A percentile compares a stretch with the other conserved stretches of the same genome.
These are phyloP conservation scores for Dorcus parallelipipedus DNA, from an alignment of 2,888 invertebrate genomes.

Conservation along the genomic window DNA sequence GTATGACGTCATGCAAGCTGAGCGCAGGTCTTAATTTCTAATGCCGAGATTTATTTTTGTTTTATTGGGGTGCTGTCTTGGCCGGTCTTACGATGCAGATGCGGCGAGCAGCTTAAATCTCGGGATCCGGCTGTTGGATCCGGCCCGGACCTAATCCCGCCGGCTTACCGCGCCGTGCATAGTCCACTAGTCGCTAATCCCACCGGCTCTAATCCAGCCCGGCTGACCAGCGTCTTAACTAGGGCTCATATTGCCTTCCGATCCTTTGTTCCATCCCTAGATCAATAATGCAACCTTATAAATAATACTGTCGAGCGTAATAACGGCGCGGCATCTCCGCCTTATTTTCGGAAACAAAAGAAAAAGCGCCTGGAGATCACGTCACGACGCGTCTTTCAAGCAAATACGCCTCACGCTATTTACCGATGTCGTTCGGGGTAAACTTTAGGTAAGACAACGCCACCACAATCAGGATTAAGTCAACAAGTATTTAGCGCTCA, in stretches of 20 bases:
- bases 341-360: neutral
- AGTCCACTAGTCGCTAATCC: constrained; percentile 52
- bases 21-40: constrained; percentile 39
- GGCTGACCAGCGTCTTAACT: constrained; percentile 53
- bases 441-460: constrained; percentile 30
- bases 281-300: constrained; percentile 53
- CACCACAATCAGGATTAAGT: constrained; percentile 36
- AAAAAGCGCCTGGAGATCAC: neutral
- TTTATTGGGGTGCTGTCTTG: constrained; percentile 37
- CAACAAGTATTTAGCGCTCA: constrained; percentile 34
- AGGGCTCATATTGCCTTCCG: constrained; percentile 51
- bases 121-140: constrained; percentile 47
- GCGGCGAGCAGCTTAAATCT: constrained; percentile 45
- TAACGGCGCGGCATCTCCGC: constrained; percentile 3
- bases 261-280: constrained; percentile 48
- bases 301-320: constrained; percentile 40
- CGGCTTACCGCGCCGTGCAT: constrained; percentile 50
- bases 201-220: constrained; percentile 50
- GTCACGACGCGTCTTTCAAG: constrained; percentile 20
- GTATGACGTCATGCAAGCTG: constrained; percentile 37
- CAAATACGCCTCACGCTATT: too few species aligned
- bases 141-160: constrained; percentile 48
- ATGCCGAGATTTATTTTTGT: constrained; percentile 45
- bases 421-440: constrained; percentile 8
- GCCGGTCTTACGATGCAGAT: constrained; percentile 47